A percentile compares a stretch with the other conserved stretches of the same genome.
Conservation (phyloP, 2,888 invertebrate species). For the Hemithea aestivaria region DNA sequence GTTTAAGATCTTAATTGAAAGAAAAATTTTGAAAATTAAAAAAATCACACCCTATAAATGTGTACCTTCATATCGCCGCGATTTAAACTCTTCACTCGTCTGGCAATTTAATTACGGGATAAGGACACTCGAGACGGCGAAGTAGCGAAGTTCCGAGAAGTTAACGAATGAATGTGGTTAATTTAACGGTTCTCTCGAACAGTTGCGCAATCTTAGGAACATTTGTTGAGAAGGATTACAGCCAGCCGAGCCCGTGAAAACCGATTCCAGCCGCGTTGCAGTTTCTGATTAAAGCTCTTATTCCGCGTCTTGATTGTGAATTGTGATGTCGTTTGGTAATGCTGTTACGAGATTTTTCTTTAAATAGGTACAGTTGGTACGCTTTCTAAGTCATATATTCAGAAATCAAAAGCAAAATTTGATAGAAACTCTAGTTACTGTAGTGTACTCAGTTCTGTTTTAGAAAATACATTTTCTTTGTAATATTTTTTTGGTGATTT, state of each 20-base stretch:
- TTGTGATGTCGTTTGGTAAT: too few relatives aligned
- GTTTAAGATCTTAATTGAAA: too few relatives aligned
- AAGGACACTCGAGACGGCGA: slow-evolving; percentile 40
- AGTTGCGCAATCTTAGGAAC: slow-evolving; percentile 51
- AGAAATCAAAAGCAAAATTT: too few relatives aligned
- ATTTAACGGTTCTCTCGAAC: slow-evolving; percentile 56
- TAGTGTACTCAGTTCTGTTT: too few relatives aligned
- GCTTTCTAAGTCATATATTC: slow-evolving; percentile 15
- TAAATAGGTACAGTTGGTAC: too few relatives aligned
- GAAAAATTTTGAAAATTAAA: too few relatives aligned
- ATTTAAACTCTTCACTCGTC: slow-evolving; percentile 27
- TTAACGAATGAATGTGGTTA: slow-evolving; percentile 62
- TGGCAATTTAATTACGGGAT: slow-evolving; percentile 43
- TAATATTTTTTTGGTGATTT: too few relatives aligned
- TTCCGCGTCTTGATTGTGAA: not conserved
- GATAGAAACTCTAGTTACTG: too few relatives aligned
- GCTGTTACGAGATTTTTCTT: too few relatives aligned
- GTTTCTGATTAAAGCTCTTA: slow-evolving; percentile 14
- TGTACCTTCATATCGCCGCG: slow-evolving; percentile 8
- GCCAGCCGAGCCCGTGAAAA: slow-evolving; percentile 22
- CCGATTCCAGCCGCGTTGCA: slow-evolving; percentile 27
- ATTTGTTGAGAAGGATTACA: slow-evolving; percentile 41
- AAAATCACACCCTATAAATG: slow-evolving; percentile 25
- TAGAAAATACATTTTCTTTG: too few relatives aligned
- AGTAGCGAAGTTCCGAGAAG: slow-evolving; percentile 52